phyloP scores from a whole-genome alignment of 2,888 invertebrate species.

The Nomada fucata region DNA sequence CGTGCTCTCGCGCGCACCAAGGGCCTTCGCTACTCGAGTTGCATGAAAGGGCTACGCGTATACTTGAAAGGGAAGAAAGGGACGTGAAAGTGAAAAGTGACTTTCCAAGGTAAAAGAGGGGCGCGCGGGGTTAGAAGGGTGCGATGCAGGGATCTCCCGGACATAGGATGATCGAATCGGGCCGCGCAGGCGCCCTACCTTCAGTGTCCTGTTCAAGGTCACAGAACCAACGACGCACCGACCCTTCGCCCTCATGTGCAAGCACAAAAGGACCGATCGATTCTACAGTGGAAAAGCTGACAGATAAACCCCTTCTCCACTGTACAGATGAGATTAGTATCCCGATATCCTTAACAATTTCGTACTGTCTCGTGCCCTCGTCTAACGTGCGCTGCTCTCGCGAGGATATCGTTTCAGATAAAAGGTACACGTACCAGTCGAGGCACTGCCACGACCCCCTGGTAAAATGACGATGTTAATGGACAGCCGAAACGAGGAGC shows the following conservation, averaged over 20 bases:
- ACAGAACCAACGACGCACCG: slow-evolving; percentile 64
- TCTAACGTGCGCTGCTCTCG: not conserved
- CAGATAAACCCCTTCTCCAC: slow-evolving; percentile 40
- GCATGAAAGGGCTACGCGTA: slow-evolving; percentile 53
- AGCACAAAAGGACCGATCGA: slow-evolving; percentile 51
- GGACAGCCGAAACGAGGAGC: not conserved
- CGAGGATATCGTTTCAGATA: not conserved
- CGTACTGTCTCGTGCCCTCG: not conserved
- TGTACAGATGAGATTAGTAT: not conserved
- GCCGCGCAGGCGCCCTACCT: slow-evolving; percentile 71
- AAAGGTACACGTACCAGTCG: not conserved
- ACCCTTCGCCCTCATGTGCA: slow-evolving; percentile 52
- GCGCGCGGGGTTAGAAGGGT: not conserved
- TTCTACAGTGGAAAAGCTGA: slow-evolving; percentile 45
- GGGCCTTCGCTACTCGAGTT: slow-evolving; percentile 46
- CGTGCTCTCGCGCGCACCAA: slow-evolving; percentile 59
- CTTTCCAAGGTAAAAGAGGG: slow-evolving; percentile 75
- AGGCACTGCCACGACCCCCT: not conserved
- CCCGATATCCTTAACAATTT: not conserved
- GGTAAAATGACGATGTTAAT: not conserved
- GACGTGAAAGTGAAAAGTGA: slow-evolving; percentile 82
- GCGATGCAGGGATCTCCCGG: slow-evolving; percentile 63
- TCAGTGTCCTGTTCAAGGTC: slow-evolving; percentile 76
- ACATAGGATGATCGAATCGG: slow-evolving; percentile 78
- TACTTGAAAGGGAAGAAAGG: slow-evolving; percentile 71